Conservation (phyloP, 23 tunicate species). For the Diplosoma virens region DNA sequence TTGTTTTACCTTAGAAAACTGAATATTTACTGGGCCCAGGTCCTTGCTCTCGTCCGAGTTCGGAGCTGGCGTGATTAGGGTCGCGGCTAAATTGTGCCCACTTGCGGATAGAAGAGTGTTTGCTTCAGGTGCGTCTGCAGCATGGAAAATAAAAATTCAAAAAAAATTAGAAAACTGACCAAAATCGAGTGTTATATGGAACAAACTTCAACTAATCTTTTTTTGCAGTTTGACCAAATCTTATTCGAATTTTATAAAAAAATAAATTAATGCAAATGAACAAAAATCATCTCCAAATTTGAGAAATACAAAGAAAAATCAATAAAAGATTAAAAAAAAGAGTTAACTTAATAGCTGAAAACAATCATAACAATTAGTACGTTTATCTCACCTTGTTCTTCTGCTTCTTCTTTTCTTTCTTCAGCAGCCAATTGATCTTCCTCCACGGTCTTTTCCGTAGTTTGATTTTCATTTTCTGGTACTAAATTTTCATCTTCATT, state of each 20-base stretch:
- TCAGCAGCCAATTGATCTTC: neutral
- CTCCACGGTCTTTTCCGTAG: neutral
- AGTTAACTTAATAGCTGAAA: too few species aligned
- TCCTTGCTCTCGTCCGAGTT: conserved; percentile 69
- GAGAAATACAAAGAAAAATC: too few species aligned
- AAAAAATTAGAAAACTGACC: neutral
- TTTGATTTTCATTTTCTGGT: neutral
- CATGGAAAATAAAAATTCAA: neutral
- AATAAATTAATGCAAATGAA: too few species aligned
- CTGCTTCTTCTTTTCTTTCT: neutral
- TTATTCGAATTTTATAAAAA: too few species aligned
- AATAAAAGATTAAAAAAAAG: too few species aligned
- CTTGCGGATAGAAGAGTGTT: neutral
- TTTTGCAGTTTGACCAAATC: too few species aligned
- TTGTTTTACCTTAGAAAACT: conserved; percentile 65
- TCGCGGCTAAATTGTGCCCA: conserved; percentile 23
- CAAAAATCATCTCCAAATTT: too few species aligned
- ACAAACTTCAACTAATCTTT: neutral
- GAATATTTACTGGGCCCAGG: conserved; percentile 69
- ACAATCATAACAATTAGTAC: too few species aligned
- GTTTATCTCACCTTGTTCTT: too few species aligned
- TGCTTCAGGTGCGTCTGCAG: neutral
- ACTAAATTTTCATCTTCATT: conserved; percentile 2
- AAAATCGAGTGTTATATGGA: neutral
- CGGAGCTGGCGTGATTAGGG: conserved; percentile 69